A percentile compares a stretch with the other conserved stretches of the same genome.
Evolutionary conservation across 2,888 invertebrate genomes (phyloP).

Genomic region (Agelastica alni): DNA sequence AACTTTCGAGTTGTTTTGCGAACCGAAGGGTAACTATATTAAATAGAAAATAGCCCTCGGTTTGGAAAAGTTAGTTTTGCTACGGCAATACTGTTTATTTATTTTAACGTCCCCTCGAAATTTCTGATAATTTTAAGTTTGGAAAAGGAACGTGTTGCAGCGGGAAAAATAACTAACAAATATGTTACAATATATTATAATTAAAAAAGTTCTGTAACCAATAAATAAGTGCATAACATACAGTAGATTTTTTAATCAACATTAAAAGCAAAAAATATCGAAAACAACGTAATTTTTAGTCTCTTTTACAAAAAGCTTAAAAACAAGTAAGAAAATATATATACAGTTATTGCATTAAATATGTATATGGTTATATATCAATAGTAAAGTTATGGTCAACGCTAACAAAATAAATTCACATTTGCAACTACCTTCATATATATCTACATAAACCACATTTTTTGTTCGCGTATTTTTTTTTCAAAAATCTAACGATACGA

Average conservation of each 20-base stretch:
- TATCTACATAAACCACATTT: constrained; percentile 18
- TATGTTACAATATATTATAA: constrained; percentile 10
- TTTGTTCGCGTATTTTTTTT: not conserved
- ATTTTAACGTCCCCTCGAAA: too few species aligned
- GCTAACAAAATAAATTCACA: constrained; percentile 8
- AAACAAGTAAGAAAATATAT: constrained; percentile 40
- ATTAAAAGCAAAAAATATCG: constrained; percentile 28
- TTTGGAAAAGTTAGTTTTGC: too few species aligned
- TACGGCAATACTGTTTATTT: too few species aligned
- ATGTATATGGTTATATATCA: constrained; percentile 10
- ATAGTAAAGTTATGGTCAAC: constrained; percentile 20
- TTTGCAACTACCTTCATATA: constrained; percentile 3
- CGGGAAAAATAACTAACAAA: not conserved
- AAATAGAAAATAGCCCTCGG: too few species aligned
- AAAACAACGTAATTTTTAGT: constrained; percentile 34
- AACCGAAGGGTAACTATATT: too few species aligned
- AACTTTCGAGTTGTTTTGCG: too few species aligned
- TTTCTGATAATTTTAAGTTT: too few species aligned
- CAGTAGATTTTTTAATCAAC: constrained; percentile 15
- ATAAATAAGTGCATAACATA: constrained; percentile 16
- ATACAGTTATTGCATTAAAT: constrained; percentile 39
- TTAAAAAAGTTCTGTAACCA: constrained; percentile 19
- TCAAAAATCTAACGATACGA: not conserved
- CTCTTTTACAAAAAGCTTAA: constrained; percentile 44
- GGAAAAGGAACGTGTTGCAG: not conserved